Evolutionary conservation across 1,140 invertebrate species (phyloP).

Genomic region (Spodoptera litura): DNA sequence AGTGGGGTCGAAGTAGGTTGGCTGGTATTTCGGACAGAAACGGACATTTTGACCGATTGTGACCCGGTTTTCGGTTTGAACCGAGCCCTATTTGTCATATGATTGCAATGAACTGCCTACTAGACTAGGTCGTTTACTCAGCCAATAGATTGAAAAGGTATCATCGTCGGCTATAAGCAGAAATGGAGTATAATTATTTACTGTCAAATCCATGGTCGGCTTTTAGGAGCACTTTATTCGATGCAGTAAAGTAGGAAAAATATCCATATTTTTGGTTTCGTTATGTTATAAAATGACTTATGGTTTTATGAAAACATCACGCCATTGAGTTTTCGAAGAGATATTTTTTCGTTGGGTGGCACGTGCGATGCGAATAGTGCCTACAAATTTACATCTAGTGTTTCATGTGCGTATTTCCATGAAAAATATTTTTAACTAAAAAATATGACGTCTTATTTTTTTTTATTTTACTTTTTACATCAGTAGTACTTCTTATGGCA

Average conservation of each 20-base stretch:
- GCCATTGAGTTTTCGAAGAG: too few relatives aligned
- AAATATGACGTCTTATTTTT: too few relatives aligned
- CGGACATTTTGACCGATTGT: constrained; percentile 54
- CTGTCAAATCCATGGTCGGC: not conserved
- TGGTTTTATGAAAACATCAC: too few relatives aligned
- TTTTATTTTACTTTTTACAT: too few relatives aligned
- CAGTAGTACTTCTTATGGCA: too few relatives aligned
- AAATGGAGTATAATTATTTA: constrained; percentile 32
- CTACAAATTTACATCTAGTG: too few relatives aligned
- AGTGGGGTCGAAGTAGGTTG: constrained; percentile 6
- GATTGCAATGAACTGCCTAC: constrained; percentile 41
- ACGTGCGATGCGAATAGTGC: too few relatives aligned
- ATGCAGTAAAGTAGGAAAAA: not conserved
- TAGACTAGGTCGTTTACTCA: constrained; percentile 11
- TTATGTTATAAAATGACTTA: too few relatives aligned
- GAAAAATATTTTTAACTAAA: too few relatives aligned
- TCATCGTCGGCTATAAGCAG: constrained; percentile 8
- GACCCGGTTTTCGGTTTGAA: constrained; percentile 50
- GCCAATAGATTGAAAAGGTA: constrained; percentile 37
- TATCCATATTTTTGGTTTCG: too few relatives aligned
- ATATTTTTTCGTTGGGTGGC: too few relatives aligned
- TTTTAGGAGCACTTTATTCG: constrained; percentile 5
- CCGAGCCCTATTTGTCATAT: constrained; percentile 51
- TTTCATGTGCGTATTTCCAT: too few relatives aligned
- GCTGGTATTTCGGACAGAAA: constrained; percentile 31